phyloP scores from a whole-genome alignment of 2,888 invertebrate species.

The Esperia sulphurella region DNA sequence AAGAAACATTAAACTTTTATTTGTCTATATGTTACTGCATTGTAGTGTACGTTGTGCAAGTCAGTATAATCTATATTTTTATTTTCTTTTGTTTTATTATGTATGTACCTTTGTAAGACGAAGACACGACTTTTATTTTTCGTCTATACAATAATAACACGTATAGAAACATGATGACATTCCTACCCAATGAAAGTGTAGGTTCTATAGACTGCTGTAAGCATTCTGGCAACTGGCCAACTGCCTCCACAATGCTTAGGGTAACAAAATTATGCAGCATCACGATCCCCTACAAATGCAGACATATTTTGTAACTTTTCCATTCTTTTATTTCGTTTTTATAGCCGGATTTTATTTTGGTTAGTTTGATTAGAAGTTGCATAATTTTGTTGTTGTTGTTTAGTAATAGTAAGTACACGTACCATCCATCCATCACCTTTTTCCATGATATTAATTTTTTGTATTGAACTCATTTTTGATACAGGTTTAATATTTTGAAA shows the following conservation, averaged over 20 bases:
- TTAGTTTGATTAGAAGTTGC: not conserved
- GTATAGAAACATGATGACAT: not conserved
- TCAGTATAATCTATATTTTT: too few relatives aligned
- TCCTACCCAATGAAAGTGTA: not conserved
- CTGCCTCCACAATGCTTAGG: constrained; percentile 1
- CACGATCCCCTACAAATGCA: constrained; percentile 24
- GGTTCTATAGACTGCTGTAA: constrained; percentile 8
- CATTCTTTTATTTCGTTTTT: constrained; percentile 1
- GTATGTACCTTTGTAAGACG: too few relatives aligned
- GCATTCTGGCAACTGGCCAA: constrained; percentile 22
- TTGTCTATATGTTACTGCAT: too few relatives aligned
- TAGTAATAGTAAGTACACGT: too few relatives aligned
- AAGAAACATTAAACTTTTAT: too few relatives aligned
- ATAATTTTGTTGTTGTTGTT: not conserved
- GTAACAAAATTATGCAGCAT: constrained; percentile 26
- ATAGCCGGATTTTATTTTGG: constrained; percentile 5
- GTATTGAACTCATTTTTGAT: too few relatives aligned
- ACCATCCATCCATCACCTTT: too few relatives aligned
- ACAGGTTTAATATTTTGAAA: too few relatives aligned
- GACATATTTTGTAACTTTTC: constrained; percentile 11
- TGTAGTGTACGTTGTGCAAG: too few relatives aligned
- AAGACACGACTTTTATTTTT: too few relatives aligned
- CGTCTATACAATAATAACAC: not conserved
- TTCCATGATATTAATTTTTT: too few relatives aligned
- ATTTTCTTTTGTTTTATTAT: too few relatives aligned